These are phyloP conservation scores for Scopus umbretta DNA, from an alignment of 2,113 vertebrate species.

Conservation along the genomic window DNA sequence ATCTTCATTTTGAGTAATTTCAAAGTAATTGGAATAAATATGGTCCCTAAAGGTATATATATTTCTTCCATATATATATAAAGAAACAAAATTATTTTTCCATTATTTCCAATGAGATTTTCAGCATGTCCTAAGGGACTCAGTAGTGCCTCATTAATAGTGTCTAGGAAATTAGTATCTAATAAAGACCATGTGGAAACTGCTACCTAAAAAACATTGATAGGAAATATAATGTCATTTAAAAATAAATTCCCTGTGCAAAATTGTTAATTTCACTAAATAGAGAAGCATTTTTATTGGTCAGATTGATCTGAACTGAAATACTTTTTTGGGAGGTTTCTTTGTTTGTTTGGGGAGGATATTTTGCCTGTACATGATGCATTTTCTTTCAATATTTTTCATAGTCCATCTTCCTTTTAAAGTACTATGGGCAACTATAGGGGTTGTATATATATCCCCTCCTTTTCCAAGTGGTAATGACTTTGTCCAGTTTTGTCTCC, in stretches of 20 bases:
- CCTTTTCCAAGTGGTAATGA: background rate
- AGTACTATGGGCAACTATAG: background rate
- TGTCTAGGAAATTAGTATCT: background rate
- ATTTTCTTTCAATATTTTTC: background rate
- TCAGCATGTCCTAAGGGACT: background rate
- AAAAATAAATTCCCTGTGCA: background rate
- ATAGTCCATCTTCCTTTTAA: background rate
- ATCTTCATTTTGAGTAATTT: background rate
- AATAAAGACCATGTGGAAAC: background rate
- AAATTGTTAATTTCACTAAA: background rate
- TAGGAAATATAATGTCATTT: background rate
- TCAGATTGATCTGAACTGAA: background rate
- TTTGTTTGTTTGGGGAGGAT: background rate
- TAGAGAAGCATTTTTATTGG: background rate
- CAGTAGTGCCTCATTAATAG: background rate
- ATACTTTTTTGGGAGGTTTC: background rate
- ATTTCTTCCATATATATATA: background rate
- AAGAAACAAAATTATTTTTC: background rate
- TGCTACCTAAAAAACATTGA: background rate
- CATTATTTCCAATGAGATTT: background rate
- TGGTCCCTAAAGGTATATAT: background rate
- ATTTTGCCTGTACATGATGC: background rate
- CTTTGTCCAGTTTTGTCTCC: background rate
- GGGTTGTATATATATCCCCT: fast-evolving
- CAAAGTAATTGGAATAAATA: background rate